Percentiles rank a stretch among this genome's conserved stretches.
Evolutionary conservation across 2,113 vertebrate genomes (phyloP).

Genomic region (Polypterus bichir): DNA sequence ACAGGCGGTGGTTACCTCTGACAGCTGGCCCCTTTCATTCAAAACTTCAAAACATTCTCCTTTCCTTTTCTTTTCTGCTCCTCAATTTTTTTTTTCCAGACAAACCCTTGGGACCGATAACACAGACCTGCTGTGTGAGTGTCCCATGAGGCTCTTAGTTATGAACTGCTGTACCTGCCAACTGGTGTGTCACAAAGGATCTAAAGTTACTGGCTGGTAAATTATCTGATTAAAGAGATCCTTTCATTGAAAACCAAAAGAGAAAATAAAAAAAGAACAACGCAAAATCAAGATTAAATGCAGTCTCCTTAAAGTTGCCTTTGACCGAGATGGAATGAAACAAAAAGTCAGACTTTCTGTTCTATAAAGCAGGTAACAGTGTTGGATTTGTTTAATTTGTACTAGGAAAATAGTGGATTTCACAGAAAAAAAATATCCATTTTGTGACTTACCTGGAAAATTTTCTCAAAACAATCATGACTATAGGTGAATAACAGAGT

Average conservation of each 20-base stretch:
- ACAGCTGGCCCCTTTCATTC: slow-evolving; percentile 47
- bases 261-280: slow-evolving; percentile 9
- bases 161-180: slow-evolving; percentile 66
- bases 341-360: not conserved
- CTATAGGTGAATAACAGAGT: no score
- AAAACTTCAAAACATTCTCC: slow-evolving; percentile 32
- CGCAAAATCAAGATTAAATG: not conserved
- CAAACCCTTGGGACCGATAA: slow-evolving; percentile 38
- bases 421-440: no score
- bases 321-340: not conserved
- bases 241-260: slow-evolving; percentile 44
- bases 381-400: not conserved
- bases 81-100: slow-evolving; percentile 18
- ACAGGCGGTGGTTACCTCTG: slow-evolving; percentile 29
- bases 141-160: slow-evolving; percentile 51
- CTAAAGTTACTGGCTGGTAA: slow-evolving; percentile 54
- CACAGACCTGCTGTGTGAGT: slow-evolving; percentile 48
- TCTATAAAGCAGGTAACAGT: not conserved
- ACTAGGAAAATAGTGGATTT: no score
- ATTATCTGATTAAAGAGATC: slow-evolving; percentile 70
- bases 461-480: no score
- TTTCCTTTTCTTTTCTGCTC: slow-evolving; percentile 1
- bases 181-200: slow-evolving; percentile 73
- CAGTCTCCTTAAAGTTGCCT: not conserved
- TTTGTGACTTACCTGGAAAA: no score